These are phyloP conservation scores for Caenorhabditis sulstoni DNA, from an alignment of 2,888 invertebrate species.

Conservation along the genomic window DNA sequence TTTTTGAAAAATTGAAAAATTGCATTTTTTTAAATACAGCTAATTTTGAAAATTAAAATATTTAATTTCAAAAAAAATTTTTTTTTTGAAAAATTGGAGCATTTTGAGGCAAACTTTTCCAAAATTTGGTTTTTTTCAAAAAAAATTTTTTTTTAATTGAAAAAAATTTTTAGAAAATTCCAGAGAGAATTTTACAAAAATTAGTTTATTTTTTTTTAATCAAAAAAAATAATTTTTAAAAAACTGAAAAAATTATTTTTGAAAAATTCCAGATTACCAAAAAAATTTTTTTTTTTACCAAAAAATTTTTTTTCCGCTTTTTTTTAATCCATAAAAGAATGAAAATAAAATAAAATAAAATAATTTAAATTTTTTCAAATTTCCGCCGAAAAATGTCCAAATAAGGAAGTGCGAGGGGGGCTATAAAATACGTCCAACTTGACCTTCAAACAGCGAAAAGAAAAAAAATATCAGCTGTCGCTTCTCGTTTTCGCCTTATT, in stretches of 20 bases:
- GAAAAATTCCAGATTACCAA: not conserved
- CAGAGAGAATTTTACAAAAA: not conserved
- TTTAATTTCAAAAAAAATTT: not conserved
- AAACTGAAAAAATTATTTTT: not conserved
- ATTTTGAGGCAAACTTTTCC: not conserved
- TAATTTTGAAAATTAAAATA: too few relatives aligned
- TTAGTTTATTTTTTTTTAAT: constrained; percentile 9
- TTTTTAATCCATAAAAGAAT: not conserved
- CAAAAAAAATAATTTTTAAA: not conserved
- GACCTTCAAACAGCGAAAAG: constrained; percentile 8
- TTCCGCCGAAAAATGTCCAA: too few relatives aligned
- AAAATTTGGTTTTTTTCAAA: too few relatives aligned
- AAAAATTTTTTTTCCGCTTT: not conserved
- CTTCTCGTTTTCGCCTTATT: constrained; percentile 14
- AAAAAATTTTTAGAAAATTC: not conserved
- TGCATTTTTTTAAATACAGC: too few relatives aligned
- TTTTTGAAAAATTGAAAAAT: too few relatives aligned
- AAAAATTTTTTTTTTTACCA: not conserved
- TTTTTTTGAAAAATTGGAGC: not conserved
- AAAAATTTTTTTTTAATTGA: too few relatives aligned
- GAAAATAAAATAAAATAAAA: constrained; percentile 1
- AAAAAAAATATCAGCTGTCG: constrained; percentile 36
- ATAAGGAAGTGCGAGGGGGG: too few relatives aligned
- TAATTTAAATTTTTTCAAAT: too few relatives aligned
- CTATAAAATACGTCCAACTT: too few relatives aligned